These are phyloP conservation scores for Eutolmus rufibarbis DNA, from an alignment of 2,888 invertebrate genomes.

Conservation along the genomic window DNA sequence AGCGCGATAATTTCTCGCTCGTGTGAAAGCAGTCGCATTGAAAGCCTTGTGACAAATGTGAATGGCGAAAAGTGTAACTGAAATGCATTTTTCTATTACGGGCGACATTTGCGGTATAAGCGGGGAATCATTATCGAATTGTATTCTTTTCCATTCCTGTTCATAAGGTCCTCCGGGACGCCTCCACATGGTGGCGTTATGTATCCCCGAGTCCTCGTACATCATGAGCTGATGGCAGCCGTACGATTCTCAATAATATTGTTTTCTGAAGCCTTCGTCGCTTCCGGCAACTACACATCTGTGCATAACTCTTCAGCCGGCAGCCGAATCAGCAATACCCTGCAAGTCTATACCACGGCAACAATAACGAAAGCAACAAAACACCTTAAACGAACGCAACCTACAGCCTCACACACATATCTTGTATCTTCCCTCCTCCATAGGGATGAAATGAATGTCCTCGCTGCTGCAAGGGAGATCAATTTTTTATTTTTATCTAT, in stretches of 20 bases:
- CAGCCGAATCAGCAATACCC: background rate
- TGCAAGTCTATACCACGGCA: background rate
- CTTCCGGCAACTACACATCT: constrained; percentile 11
- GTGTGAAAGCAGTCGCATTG: background rate
- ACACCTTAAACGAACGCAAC: background rate
- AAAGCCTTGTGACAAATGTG: background rate
- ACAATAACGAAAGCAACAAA: background rate
- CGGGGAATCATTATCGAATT: background rate
- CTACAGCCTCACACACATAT: background rate
- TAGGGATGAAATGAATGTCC: background rate
- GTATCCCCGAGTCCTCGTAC: constrained; percentile 9
- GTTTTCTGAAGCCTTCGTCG: background rate
- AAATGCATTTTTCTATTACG: background rate
- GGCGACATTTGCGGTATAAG: background rate
- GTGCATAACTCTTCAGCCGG: background rate
- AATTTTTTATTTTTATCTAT: background rate
- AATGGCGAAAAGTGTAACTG: background rate
- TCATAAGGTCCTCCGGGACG: background rate
- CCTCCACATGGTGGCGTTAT: background rate
- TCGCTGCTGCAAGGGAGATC: background rate
- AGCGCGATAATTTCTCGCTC: background rate
- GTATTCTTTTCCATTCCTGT: background rate
- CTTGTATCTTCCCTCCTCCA: background rate
- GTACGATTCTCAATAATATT: background rate
- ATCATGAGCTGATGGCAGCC: constrained; percentile 9